Conservation (phyloP, 2,888 invertebrate species). For the Drosophila mulleri region DNA sequence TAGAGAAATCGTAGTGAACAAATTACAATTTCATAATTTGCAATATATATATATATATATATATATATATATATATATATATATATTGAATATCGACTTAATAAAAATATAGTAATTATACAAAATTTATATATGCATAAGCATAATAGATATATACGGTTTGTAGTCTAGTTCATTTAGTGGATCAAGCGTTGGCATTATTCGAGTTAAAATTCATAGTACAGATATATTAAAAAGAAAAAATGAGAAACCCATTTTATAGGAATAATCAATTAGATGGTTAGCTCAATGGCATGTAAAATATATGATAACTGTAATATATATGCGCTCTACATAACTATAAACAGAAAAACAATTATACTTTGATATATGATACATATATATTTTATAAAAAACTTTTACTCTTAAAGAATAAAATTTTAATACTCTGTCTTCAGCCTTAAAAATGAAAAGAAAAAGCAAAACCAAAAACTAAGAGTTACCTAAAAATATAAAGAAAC, state of each 20-base stretch:
- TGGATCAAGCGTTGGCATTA: slow-evolving; percentile 73
- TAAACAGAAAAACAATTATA: slow-evolving; percentile 52
- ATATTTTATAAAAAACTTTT: slow-evolving; percentile 78
- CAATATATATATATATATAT: slow-evolving; percentile 40
- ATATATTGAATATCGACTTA: slow-evolving; percentile 55
- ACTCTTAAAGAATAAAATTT: slow-evolving; percentile 70
- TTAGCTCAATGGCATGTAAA: slow-evolving; percentile 65
- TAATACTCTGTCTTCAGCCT: slow-evolving; percentile 79
- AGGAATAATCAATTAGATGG: slow-evolving; percentile 34
- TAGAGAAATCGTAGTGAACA: slow-evolving; percentile 42
- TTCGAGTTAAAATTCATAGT: slow-evolving; percentile 52
- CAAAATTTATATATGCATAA: slow-evolving; percentile 46
- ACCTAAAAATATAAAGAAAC: slow-evolving; percentile 27
- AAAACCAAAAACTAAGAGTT: slow-evolving; percentile 15
- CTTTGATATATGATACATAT: slow-evolving; percentile 74
- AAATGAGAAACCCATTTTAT: slow-evolving; percentile 19
- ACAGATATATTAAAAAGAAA: slow-evolving; percentile 15
- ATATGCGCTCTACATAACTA: slow-evolving; percentile 55
- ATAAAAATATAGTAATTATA: slow-evolving; percentile 68
- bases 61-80: slow-evolving; percentile 10
- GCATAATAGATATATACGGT: slow-evolving; percentile 32
- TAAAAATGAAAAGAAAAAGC: slow-evolving; percentile 43
- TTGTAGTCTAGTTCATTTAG: slow-evolving; percentile 65
- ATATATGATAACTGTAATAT: slow-evolving; percentile 62
- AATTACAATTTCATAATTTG: slow-evolving; percentile 52